A percentile compares a stretch with the other conserved stretches of the same genome.
phyloP scores from a whole-genome alignment of 2,797 vertebrate genomes.

The Numenius phaeopus region DNA sequence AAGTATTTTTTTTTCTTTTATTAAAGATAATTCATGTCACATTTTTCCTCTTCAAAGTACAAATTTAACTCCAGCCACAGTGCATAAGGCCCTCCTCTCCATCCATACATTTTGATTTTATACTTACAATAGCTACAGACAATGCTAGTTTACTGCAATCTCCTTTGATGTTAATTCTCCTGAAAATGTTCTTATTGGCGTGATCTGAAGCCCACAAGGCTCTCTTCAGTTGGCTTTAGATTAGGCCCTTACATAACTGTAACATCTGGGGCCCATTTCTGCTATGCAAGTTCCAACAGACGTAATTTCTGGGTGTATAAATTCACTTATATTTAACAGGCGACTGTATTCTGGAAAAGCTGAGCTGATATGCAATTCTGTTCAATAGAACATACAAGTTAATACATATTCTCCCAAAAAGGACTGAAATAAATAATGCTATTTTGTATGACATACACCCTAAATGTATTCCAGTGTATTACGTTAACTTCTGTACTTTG shows the following conservation, averaged over 20 bases:
- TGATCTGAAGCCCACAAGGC: constrained; percentile 18
- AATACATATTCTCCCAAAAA: neutral
- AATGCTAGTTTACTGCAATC: neutral
- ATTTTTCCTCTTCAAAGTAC: neutral
- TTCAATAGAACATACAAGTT: neutral
- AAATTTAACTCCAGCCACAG: neutral
- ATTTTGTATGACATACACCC: neutral
- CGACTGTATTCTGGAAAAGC: neutral
- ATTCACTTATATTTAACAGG: neutral
- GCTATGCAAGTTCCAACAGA: neutral
- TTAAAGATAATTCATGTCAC: neutral
- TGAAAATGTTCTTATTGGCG: constrained; percentile 2
- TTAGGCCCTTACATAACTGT: constrained; percentile 45
- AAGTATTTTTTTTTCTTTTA: neutral
- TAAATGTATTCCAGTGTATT: neutral
- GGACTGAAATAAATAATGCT: neutral
- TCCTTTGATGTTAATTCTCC: neutral
- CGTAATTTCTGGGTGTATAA: neutral
- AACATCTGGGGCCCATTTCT: constrained; percentile 49
- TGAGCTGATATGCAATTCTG: neutral
- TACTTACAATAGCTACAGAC: neutral
- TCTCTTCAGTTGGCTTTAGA: constrained; percentile 11
- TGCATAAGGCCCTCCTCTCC: neutral
- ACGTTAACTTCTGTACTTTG: neutral
- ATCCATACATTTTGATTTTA: neutral